Base-by-base conservation (phyloP, 2,888 invertebrate species). In the Dicycla oo region DNA sequence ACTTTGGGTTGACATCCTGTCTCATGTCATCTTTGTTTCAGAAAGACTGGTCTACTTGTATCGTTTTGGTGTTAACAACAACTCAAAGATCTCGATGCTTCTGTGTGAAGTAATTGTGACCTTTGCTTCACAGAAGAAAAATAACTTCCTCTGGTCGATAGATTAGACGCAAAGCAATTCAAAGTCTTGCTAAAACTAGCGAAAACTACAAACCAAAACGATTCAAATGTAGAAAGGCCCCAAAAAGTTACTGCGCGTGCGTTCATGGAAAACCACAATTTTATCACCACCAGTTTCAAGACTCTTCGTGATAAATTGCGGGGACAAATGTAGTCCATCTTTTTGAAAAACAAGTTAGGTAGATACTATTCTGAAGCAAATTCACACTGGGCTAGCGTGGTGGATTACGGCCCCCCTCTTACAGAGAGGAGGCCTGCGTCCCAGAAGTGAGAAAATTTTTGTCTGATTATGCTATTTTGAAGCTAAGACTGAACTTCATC, bases 401-500 rank as follows among this genome's bases (percentile, higher is more conserved):
- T 30, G 20, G 26, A 30, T 0, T 5, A 62, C 2, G 15, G 3
- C 8, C 30, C 20, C 26, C 4, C 1, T 45, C 20, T 30, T 15
- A n/a, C 15, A 15, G 30, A 30, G 26, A 8, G 15, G 26, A 61
- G 26, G 23, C 26, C 20, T 60, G 20, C 1, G 4, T 30, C 8
- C 61, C 20, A 30, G 13, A 26, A 20, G 5, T 61, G 8, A 8
- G 2, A 45, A 20, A 4, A 43, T 26, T 30, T 20, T 10, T 45
- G 13, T 8, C 45, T 45, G 15, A 8, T 61, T 20, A 26, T 45
- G 0, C 15, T 20, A 30, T 43, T 38, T 7, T 13, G 23, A 56
- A 64, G 30, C 64, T 65, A 65, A 65, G 20, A 34, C 54, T 80
- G 67, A 70, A 65, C 62, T 45, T 11, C n/a, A 0, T 18, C 34